These are phyloP conservation scores for Antigone vipio DNA, from an alignment of 2,113 vertebrate species.

Conservation along the genomic window DNA sequence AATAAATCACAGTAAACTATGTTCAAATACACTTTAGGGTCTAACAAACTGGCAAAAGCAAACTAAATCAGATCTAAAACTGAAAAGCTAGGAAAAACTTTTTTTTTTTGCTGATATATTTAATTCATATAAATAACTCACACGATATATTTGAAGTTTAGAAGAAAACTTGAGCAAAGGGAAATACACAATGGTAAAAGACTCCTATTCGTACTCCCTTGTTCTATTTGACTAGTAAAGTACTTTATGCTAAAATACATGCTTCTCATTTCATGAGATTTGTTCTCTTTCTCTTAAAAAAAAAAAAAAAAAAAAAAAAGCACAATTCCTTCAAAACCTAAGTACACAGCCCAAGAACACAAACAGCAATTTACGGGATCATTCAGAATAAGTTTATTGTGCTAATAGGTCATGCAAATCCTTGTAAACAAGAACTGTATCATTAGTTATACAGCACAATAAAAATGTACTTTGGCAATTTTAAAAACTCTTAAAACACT, in stretches of 20 bases:
- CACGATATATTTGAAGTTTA: background rate
- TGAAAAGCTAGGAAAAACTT: background rate
- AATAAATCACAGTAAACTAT: constrained; percentile 39
- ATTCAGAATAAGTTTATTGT: background rate
- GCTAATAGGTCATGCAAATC: background rate
- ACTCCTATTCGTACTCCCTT: background rate
- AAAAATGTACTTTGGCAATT: constrained; percentile 22
- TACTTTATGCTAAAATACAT: background rate
- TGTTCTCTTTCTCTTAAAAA: background rate
- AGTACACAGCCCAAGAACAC: background rate
- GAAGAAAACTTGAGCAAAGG: background rate
- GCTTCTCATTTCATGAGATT: background rate
- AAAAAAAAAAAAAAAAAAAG: background rate
- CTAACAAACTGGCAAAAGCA: background rate
- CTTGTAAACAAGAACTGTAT: constrained; percentile 10
- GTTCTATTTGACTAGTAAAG: background rate
- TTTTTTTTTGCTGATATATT: background rate
- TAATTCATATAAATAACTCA: background rate
- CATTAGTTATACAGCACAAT: background rate
- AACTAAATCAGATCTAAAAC: constrained; percentile 2
- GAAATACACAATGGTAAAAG: background rate
- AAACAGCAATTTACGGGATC: background rate
- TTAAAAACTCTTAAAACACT: constrained; percentile 1
- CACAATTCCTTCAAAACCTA: background rate
- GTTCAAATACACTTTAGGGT: background rate